Base-by-base conservation (phyloP, 2,888 invertebrate genomes). In the Stenoptilia bipunctidactyla region DNA sequence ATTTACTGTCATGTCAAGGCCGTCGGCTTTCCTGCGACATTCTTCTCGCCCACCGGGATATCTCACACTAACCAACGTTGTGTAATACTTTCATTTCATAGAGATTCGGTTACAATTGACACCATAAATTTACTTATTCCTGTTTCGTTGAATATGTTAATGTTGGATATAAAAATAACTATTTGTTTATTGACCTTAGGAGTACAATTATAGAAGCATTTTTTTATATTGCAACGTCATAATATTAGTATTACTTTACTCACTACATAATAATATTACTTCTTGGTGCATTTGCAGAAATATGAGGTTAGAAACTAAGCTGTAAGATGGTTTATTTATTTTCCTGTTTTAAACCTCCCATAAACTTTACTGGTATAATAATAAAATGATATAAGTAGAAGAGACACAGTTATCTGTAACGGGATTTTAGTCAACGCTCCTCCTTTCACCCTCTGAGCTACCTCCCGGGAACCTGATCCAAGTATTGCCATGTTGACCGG, bases 1-100 rank as follows among this genome's bases (percentile, higher is more conserved):
- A 69, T 76, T 76, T 74, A 68, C 72, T 71, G 77, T 76, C 61
- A 66, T 80, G 82, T 82, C 82, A 83, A 83, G 82, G 82, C 67
- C 82, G 67, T 50, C 79, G 56, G 73, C 82, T 83, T 83, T 83
- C 79, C 75, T 80, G 74, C 73, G 56, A 60, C 80, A 82, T 82
- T 83, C 80, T 68, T 64, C 62, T 66, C 79, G 77, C 82, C 80
- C 77, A 82, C 80, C 60, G 76, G 76, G 75, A 73, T 79, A 77
- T 76, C 77, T 82, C 79, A 77, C 77, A 65, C 67, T 63, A 50
- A 57, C 3, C 8, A 20, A 5, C 58, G 62, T 80, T 80, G 71
- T 65, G 74, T 76, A 79, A 80, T 69, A 66, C 20, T 20, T 20
- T 20, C 20, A 5, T 66, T 63, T 60, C 56, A 45, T 52, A 55